Evolutionary conservation across 30 jellyfish, hydroid and myxozoan genomes (phyloP).

Genomic region (Turritopsis dohrnii): DNA sequence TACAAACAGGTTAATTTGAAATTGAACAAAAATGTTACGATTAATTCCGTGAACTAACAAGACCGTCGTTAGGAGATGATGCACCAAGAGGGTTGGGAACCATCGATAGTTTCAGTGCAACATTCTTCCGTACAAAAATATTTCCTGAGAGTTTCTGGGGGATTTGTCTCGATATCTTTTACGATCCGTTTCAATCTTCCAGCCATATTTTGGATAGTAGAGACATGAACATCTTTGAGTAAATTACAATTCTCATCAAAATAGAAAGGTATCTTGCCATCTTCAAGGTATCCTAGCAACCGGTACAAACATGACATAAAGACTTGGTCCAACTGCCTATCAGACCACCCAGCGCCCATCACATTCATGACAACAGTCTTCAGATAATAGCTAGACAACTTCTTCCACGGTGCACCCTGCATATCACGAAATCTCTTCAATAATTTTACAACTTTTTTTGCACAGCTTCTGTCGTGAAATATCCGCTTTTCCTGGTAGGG

Average conservation of each 20-base stretch:
- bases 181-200: constrained; percentile 23
- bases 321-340: not conserved
- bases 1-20: too few relatives aligned
- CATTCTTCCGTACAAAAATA: constrained; percentile 6
- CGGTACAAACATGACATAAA: constrained; percentile 7
- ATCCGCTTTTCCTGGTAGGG: constrained; percentile 21
- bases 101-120: constrained; percentile 6
- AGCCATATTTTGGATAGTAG: constrained; percentile 13
- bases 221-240: not conserved
- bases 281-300: not conserved
- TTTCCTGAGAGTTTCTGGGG: not conserved
- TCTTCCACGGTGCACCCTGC: constrained; percentile 26
- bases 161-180: constrained; percentile 5
- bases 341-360: constrained; percentile 21
- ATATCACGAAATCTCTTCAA: constrained; percentile 38
- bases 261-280: constrained; percentile 25
- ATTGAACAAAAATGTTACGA: not conserved
- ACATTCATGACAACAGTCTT: constrained; percentile 32
- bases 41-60: too few relatives aligned
- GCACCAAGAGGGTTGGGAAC: not conserved
- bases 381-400: constrained; percentile 28
- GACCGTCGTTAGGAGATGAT: not conserved
- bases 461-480: constrained; percentile 35
- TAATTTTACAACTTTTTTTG: constrained; percentile 24
- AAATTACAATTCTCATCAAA: constrained; percentile 24